Conservation (phyloP, 2,797 vertebrate genomes). For the Danio aesculapii region DNA sequence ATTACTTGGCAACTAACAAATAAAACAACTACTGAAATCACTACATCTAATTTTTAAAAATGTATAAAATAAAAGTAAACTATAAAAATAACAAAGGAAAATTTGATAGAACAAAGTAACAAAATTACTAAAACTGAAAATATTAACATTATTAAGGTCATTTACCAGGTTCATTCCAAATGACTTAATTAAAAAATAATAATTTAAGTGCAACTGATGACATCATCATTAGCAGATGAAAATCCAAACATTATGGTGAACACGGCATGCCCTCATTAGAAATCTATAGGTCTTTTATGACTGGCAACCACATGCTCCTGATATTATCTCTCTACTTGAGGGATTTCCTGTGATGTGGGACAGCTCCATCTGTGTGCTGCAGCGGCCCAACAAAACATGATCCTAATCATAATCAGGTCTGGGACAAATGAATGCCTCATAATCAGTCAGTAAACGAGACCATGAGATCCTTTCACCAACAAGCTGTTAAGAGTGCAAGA, state of each 20-base stretch:
- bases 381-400: conserved; percentile 23
- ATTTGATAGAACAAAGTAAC: background rate
- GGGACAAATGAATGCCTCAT: background rate
- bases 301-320: conserved; percentile 37
- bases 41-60: background rate
- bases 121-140: no score
- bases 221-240: background rate
- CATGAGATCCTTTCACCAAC: conserved; percentile 4
- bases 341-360: conserved; percentile 47
- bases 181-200: background rate
- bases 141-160: no score
- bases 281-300: conserved; percentile 39
- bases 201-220: background rate
- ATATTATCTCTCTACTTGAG: conserved; percentile 48
- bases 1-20: background rate
- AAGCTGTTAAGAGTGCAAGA: conserved; percentile 3
- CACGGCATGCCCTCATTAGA: background rate
- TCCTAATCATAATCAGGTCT: conserved; percentile 14
- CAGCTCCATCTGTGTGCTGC: conserved; percentile 34
- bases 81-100: background rate
- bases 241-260: background rate
- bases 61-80: background rate
- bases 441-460: conserved; percentile 15
- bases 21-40: background rate
- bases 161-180: background rate